Base-by-base conservation (phyloP, 2,113 vertebrate species). In the Channa maculata region DNA sequence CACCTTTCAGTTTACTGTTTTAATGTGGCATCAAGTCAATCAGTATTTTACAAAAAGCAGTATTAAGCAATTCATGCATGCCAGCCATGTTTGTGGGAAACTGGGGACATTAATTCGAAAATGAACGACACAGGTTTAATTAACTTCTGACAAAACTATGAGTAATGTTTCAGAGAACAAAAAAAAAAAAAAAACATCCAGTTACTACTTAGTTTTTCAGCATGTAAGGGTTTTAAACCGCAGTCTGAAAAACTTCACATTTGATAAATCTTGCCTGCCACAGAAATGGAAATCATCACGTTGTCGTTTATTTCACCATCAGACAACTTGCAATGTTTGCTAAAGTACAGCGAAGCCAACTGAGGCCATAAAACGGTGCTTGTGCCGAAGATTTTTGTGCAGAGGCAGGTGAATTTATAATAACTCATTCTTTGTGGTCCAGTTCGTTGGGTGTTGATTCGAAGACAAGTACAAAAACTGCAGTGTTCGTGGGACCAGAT, bases 331-430 rank as follows among this genome's bases (percentile, higher is more conserved):
- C 44, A 14, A 11, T 48, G 7, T 33, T 48, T 11, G 12, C 24
- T 73, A 46, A 66, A 69, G 14, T 6, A 60, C 33, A 66, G 65
- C 14, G 44, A n/a, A 39, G 44, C 24, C 48, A 57, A 36, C 60
- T 55, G 71, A 83, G 50, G 65, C 38, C 10, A 6, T 49, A 48
- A 24, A 66, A 75, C 67, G 62, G 5, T 58, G 53, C 58, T 71
- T 67, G 66, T 55, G 66, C 60, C 33, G 3, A 71, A 66, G 54
- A 43, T n/a, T 41, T 68, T 24, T 80, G 10, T 59, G 63, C 49
- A 71, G 34, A 54, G 60, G 60, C 51, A 45, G 6, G 34, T 11
- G 66, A 15, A 77, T 71, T 71, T 70, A 12, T 45, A 63, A 49
- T 51, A 41, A 59, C 48, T 55, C 45, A 59, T 5, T 4, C 60